Percentiles rank a stretch among this genome's conserved stretches.
phyloP scores from a whole-genome alignment of 2,113 vertebrate genomes.

The Chionomys nivalis region DNA sequence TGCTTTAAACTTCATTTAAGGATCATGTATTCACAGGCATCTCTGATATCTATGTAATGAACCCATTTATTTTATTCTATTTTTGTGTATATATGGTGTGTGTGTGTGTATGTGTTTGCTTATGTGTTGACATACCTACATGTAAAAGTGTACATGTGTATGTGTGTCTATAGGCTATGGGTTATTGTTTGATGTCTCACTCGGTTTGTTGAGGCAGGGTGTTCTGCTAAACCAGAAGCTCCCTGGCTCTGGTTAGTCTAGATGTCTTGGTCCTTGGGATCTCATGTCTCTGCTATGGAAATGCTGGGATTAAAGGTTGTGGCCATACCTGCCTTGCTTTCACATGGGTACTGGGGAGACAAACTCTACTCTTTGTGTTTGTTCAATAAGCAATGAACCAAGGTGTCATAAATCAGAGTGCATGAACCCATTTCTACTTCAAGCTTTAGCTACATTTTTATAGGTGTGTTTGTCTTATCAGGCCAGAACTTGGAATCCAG shows the following conservation, averaged over 20 bases:
- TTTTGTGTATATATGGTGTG: neutral
- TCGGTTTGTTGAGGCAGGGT: neutral
- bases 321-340: neutral
- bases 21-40: neutral
- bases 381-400: neutral
- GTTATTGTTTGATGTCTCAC: neutral
- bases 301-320: neutral
- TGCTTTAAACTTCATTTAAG: neutral
- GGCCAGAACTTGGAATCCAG: neutral
- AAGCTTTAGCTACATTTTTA: neutral
- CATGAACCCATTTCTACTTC: neutral
- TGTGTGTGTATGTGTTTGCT: neutral
- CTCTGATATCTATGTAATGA: neutral
- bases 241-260: neutral
- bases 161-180: neutral
- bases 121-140: too few relatives aligned
- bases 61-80: neutral
- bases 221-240: neutral
- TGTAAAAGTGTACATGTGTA: too few relatives aligned
- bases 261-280: neutral
- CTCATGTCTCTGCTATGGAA: neutral
- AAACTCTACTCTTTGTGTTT: neutral
- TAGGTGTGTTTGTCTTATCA: neutral
- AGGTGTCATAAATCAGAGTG: too few relatives aligned
- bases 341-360: neutral